These are phyloP conservation scores for Capromys pilorides DNA, from an alignment of 2,797 vertebrate species.

Conservation along the genomic window DNA sequence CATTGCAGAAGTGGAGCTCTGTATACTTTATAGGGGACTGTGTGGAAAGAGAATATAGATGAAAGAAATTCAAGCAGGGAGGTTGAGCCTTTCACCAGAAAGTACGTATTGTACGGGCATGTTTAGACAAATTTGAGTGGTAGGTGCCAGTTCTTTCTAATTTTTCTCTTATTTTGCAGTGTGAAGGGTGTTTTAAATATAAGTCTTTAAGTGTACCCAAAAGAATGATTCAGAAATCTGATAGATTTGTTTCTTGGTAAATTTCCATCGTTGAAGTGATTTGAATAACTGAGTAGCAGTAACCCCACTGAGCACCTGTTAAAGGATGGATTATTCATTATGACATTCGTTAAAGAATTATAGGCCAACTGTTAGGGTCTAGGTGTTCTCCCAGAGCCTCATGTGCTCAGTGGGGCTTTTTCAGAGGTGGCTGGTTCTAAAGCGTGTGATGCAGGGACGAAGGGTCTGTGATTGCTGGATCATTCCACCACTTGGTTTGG, in stretches of 20 bases:
- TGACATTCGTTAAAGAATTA: neutral
- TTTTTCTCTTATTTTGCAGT: neutral
- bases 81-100: neutral
- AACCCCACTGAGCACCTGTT: neutral
- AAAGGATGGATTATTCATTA: neutral
- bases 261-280: neutral
- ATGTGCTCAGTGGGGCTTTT: neutral
- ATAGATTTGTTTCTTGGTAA: conserved; percentile 31
- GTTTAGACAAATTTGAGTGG: neutral
- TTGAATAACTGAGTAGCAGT: neutral
- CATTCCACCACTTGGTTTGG: neutral
- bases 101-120: neutral
- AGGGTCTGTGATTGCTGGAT: neutral
- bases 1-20: neutral
- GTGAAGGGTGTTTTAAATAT: neutral
- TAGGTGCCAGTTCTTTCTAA: neutral
- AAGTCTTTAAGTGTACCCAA: neutral
- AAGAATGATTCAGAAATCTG: conserved; percentile 16
- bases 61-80: neutral
- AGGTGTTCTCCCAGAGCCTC: neutral
- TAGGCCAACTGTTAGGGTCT: neutral
- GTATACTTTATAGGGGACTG: neutral
- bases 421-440: neutral
- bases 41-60: conserved; percentile 10
- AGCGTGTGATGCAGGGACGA: neutral